Base-by-base conservation (phyloP, 92 coral and sea anemone genomes). In the Bergia puertoricense region DNA sequence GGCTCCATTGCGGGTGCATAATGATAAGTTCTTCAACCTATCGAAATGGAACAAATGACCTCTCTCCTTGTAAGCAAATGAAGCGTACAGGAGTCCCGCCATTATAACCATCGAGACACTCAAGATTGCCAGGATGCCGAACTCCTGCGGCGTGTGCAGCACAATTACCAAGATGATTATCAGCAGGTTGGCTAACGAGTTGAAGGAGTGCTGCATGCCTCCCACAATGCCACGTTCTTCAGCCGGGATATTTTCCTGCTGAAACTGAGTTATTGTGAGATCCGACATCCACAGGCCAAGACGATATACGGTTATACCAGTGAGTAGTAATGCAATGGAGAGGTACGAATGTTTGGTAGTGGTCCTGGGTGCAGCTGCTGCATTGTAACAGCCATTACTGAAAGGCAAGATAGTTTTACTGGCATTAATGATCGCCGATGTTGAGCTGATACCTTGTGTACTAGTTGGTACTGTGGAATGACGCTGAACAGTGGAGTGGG, bases 201-300 rank as follows among this genome's bases (percentile, higher is more conserved):
- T 93, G 75, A 95, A 95, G 0, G 98, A 90, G 85, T 89, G 94
- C 84, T 97, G 99, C 90, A 95, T 93, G 44, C 98, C 99, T 0
- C 97, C 98, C 1, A 97, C 99, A 22, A 95, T 95, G 44, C 99
- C 99, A 65, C 99, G 92, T 87, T 97, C 99, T 81, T 93, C 93
- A 65, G 93, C 96, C 0, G 97, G 89, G 37, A 97, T 91, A 38
- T 88, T 91, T 68, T 97, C 99, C 82, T 97, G 99, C 50, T 91
- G 93, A 20, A 97, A 92, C 88, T 97, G 99, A 3, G 97, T 90
- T 68, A 95, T 92, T 73, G 94, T 86, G 54, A 97, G 86, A 81
- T 97, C 99, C 6, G 98, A 91, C 92, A 94, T 74, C 99, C 99
- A 97, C 78, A 97, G 91, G 2, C 99, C 99, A 37, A 94, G 88